A percentile compares a stretch with the other conserved stretches of the same genome.
Conservation (phyloP, 2,113 vertebrate genomes). For the Alethe castanea region DNA sequence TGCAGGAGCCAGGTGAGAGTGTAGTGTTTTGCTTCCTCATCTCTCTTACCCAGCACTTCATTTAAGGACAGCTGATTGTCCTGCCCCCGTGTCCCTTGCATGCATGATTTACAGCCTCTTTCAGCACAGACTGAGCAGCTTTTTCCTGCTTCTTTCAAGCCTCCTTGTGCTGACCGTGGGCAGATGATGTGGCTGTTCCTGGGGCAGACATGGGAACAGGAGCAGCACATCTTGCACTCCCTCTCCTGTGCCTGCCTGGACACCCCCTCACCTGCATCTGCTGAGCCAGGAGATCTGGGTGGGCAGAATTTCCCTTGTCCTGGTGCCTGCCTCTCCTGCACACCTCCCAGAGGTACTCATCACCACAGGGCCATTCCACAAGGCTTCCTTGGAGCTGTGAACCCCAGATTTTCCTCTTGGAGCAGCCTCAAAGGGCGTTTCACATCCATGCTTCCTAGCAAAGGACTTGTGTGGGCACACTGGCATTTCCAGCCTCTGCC, state of each 20-base stretch:
- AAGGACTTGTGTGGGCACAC: neutral
- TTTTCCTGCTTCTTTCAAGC: neutral
- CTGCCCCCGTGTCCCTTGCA: neutral
- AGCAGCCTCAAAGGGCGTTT: neutral
- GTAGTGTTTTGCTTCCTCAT: neutral
- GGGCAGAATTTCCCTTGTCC: neutral
- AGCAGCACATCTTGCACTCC: fast-evolving
- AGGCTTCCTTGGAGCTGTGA: neutral
- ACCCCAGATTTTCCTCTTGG: neutral
- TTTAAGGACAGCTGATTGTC: constrained; percentile 25
- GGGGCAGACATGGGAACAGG: neutral
- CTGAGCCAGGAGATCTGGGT: neutral
- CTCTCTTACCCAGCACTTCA: neutral
- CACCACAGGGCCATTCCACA: fast-evolving
- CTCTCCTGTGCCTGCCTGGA: neutral
- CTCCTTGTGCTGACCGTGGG: neutral
- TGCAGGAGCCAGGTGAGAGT: constrained; percentile 1
- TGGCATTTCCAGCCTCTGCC: neutral
- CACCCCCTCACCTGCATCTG: too few relatives aligned
- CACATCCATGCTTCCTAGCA: neutral
- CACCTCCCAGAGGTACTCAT: neutral
- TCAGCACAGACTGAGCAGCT: neutral
- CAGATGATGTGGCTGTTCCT: neutral
- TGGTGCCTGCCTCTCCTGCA: neutral
- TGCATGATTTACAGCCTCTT: neutral